Base-by-base conservation (phyloP, 1,140 invertebrate genomes). In the Coboldia fuscipes region DNA sequence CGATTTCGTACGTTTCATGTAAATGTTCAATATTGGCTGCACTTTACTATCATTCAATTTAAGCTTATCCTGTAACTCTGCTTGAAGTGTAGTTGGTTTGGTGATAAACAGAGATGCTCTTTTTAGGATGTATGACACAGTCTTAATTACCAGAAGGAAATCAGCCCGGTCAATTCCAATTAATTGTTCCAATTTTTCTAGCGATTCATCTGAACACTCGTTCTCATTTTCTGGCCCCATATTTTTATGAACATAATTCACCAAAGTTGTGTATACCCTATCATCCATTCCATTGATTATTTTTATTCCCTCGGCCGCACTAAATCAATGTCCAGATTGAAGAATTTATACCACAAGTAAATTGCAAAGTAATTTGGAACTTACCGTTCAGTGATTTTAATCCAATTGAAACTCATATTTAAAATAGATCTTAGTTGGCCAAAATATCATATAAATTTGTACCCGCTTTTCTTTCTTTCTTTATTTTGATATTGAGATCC, bases 281-380 rank as follows among this genome's bases (percentile, higher is more conserved):
- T 51, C 50, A 9, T 51, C 48, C 34, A 54, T 30, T 5, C 43
- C 41, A 44, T 54, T 54, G 23, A 54, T 54, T 18, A 54, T 54
- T 41, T 54, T 52, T n/a, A 54, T 54, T 17, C 51, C 51, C 35
- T 54, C 51, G 3, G 50, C 48, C 24, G 51, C 51, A 18, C 51
- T 54, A 23, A 18, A 38, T 29, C 5, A 29, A 29, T n/a, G n/a
- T n/a, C n/a, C n/a, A n/a, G n/a, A n/a, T n/a, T n/a, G n/a, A 29
- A 35, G 29, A 8, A 35, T 20, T 15, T 6, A 3, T 37, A 27
- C 29, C n/a, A 3, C 4, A n/a, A 7, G 2, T 3, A 27, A 39
- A 12, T 8, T 9, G 19, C 13, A 16, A 3, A 26, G 28, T 8
- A 34, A 30, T 28, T 31, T 17, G 13, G 12, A 10, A 32, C 19